Evolutionary conservation across 35 echinoderm and acorn worm genomes (phyloP).

Genomic region (Lytechinus variegatus): DNA sequence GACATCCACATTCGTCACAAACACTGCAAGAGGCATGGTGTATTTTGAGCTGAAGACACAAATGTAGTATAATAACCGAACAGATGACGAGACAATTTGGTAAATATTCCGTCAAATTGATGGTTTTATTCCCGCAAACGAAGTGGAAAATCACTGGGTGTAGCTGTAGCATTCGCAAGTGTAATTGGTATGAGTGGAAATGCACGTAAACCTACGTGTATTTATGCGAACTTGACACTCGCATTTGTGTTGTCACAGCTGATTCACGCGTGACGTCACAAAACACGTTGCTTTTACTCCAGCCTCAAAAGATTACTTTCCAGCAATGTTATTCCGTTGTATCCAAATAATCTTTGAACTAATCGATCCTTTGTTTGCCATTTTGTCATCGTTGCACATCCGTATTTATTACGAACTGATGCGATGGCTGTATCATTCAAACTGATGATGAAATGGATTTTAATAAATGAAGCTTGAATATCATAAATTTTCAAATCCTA

Average conservation of each 20-base stretch:
- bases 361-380: background rate
- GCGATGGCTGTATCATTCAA: background rate
- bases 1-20: background rate
- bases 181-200: background rate
- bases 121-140: background rate
- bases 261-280: background rate
- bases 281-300: background rate
- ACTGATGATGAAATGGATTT: no score
- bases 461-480: no score
- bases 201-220: background rate
- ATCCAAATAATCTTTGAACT: no score
- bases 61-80: background rate
- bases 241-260: background rate
- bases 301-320: background rate
- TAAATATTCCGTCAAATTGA: background rate
- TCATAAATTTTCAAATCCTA: background rate
- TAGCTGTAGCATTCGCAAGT: background rate
- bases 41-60: background rate
- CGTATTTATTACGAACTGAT: background rate
- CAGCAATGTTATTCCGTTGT: background rate
- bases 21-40: constrained; percentile 13
- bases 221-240: background rate
- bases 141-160: background rate
- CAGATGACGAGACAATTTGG: background rate
- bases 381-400: background rate